Conservation (phyloP, 2,888 invertebrate genomes). For the Lepidocyrtinus sp. region DNA sequence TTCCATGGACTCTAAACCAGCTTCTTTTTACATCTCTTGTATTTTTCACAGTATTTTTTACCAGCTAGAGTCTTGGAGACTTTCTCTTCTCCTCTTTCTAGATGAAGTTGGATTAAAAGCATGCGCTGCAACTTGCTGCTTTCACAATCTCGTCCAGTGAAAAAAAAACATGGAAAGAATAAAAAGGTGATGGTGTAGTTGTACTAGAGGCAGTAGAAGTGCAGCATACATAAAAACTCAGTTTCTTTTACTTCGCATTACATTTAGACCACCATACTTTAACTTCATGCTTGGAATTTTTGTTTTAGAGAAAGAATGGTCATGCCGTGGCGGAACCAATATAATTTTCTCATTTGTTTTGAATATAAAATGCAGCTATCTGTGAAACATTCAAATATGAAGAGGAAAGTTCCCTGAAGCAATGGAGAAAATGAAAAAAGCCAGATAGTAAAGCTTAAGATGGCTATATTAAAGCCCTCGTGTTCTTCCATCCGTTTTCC, state of each 20-base stretch:
- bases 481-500: slow-evolving; percentile 16
- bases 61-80: slow-evolving; percentile 29
- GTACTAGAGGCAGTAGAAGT: not conserved
- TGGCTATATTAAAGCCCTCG: not conserved
- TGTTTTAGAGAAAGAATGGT: not conserved
- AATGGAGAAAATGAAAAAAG: not conserved
- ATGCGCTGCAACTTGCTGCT: slow-evolving; percentile 50
- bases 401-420: not conserved
- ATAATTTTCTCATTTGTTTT: slow-evolving; percentile 15
- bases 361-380: slow-evolving; percentile 16
- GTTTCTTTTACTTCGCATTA: not conserved
- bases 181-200: not conserved
- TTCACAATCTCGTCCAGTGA: slow-evolving; percentile 1
- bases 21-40: slow-evolving; percentile 1
- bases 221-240: not conserved
- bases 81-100: slow-evolving; percentile 14
- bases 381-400: not conserved
- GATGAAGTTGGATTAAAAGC: slow-evolving; percentile 29
- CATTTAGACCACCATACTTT: too few species aligned
- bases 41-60: slow-evolving; percentile 8
- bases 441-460: not conserved
- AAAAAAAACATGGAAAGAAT: not conserved
- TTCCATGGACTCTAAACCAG: not conserved
- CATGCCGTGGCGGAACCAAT: not conserved
- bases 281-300: too few species aligned